Conservation (phyloP, 2,888 invertebrate genomes). For the Panzeria rudis region DNA sequence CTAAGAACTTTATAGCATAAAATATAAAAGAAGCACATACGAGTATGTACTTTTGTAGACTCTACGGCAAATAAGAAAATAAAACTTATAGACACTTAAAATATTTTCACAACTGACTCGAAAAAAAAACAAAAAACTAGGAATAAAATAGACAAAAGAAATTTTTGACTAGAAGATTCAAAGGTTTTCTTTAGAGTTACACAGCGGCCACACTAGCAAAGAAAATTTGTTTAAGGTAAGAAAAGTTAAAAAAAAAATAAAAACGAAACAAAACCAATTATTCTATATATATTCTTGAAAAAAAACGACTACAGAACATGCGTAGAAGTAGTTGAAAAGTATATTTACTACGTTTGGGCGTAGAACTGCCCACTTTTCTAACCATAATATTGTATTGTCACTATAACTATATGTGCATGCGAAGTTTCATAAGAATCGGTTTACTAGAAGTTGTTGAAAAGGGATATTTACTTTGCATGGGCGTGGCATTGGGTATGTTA, state of each 20-base stretch:
- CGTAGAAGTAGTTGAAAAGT: no score
- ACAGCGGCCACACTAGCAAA: constrained; percentile 6
- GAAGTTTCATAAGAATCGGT: no score
- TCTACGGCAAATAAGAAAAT: constrained; percentile 12
- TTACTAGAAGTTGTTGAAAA: no score
- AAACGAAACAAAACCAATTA: no score
- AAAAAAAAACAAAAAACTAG: not conserved
- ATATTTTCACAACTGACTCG: constrained; percentile 48
- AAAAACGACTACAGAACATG: no score
- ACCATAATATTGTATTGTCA: no score
- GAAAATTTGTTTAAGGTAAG: not conserved
- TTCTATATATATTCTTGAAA: no score
- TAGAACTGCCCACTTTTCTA: no score
- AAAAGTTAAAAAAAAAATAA: not conserved
- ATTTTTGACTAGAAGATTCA: constrained; percentile 1
- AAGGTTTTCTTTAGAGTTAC: not conserved
- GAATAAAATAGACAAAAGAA: constrained; percentile 33
- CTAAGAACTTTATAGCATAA: constrained; percentile 41
- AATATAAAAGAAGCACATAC: constrained; percentile 26
- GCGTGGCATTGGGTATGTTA: no score
- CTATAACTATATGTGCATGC: no score
- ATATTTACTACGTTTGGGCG: no score
- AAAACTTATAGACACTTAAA: constrained; percentile 55
- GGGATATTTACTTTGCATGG: no score
- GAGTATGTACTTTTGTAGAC: not conserved